Percentiles rank a stretch among this genome's conserved stretches.
phyloP scores from a whole-genome alignment of 2,113 vertebrate genomes.

The Mirounga angustirostris region DNA sequence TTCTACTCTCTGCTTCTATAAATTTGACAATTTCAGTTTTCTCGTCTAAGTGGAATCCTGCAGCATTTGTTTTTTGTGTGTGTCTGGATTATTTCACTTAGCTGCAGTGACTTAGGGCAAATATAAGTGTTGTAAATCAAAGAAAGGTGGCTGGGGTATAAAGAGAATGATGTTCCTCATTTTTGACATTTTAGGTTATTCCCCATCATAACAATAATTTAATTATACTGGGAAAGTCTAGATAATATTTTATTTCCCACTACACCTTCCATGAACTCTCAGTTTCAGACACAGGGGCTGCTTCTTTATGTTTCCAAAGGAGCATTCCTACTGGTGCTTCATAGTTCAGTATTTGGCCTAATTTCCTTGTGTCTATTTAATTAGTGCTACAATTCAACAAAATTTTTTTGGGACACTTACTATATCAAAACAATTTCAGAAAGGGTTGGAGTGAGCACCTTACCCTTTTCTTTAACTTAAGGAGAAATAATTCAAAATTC shows the following conservation, averaged over 20 bases:
- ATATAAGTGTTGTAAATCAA: background rate
- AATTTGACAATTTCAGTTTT: background rate
- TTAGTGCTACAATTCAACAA: background rate
- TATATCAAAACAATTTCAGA: background rate
- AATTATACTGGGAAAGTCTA: background rate
- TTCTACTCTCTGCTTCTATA: background rate
- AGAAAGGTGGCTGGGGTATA: background rate
- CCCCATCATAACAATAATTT: fast-evolving
- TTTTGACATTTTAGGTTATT: background rate
- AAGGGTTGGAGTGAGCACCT: too few relatives aligned
- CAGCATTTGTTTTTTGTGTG: background rate
- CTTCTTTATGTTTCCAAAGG: background rate
- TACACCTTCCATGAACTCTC: background rate
- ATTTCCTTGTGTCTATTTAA: background rate
- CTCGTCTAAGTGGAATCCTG: background rate
- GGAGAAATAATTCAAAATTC: too few relatives aligned
- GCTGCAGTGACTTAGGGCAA: background rate
- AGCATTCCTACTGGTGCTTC: background rate
- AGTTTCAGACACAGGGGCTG: background rate
- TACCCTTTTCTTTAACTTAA: too few relatives aligned
- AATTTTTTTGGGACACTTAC: background rate
- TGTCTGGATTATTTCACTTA: background rate
- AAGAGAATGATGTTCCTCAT: background rate
- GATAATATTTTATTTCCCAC: background rate
- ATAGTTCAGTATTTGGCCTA: background rate